Evolutionary conservation across 2,888 invertebrate species (phyloP), one percentile per base, ranked within the genome.

Genomic region (Acanthosepion pharaonis): DNA sequence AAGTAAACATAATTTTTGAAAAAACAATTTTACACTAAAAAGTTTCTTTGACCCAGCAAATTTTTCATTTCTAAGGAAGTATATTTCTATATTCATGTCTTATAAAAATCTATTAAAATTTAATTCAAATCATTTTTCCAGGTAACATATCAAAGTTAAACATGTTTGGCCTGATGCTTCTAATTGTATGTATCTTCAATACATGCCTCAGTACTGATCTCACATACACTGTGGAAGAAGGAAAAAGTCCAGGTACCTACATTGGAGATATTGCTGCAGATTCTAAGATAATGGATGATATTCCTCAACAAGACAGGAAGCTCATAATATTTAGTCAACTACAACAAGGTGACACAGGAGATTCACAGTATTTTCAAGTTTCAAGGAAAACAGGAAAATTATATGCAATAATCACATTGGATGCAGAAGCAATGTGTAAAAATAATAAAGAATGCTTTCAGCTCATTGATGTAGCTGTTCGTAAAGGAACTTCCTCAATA

Each of bases 201-300:
- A 25, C n/a, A n/a, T 53, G 28, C 28, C 25, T 93, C 53, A n/a
- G 93, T 93, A 53, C 53, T 25, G 93, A 93, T 28, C 51, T 93
- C 5, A 33, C 53, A 53, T 93, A 93, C 53, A 49, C 28, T 93
- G 53, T 93, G 53, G 93, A 93, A 48, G 93, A 93, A 93, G 93
- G 93, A 15, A 93, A 53, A 18, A 93, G 15, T 93, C 93, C 51
- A 8, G 49, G 51, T 93, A 93, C 93, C n/a, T 93, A 93, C 20
- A 93, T 93, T 33, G 93, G 93, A 93, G 53, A 93, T 11, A 93
- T 93, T 93, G 93, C 93, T 20, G 28, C n/a, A 8, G 53, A 93
- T 93, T 53, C 93, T 4, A 93, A 93, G 25, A 18, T 93, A 53
- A 49, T 51, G 93, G 51, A 51, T n/a, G n/a, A 48, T 93, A 53